These are phyloP conservation scores for Tapera naevia DNA, from an alignment of 2,797 vertebrate species.

Conservation along the genomic window DNA sequence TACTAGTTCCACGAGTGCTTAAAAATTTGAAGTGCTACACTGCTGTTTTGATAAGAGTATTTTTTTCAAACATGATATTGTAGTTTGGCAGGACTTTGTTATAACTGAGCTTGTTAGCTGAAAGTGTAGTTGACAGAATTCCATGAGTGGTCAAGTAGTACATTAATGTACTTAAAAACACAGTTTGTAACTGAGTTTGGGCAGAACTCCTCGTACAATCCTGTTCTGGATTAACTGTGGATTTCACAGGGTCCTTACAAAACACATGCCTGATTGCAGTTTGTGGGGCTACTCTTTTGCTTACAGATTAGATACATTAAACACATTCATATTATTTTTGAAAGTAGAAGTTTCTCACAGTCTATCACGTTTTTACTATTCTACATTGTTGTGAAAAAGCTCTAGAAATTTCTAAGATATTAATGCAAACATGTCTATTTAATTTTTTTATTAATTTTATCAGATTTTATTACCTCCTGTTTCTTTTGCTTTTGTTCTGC, in stretches of 20 bases:
- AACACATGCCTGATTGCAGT: not conserved
- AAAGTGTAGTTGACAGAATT: not conserved
- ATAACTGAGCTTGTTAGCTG: not conserved
- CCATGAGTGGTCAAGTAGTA: not conserved
- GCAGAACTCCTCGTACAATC: not conserved
- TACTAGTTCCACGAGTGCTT: not conserved
- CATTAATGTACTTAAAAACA: not conserved
- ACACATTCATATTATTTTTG: not conserved
- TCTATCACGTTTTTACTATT: not conserved
- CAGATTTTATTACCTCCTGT: constrained; percentile 72
- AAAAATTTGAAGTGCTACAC: not conserved
- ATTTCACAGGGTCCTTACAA: not conserved
- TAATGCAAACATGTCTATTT: not conserved
- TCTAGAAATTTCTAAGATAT: not conserved
- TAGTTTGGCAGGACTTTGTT: not conserved
- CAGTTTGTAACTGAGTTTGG: not conserved
- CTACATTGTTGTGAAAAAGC: not conserved
- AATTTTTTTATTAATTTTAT: not conserved
- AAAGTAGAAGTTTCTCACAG: not conserved
- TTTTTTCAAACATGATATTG: not conserved
- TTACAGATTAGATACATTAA: not conserved
- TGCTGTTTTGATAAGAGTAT: not conserved
- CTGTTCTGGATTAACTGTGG: not conserved
- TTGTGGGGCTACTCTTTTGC: not conserved
- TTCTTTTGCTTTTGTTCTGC: constrained; percentile 71